A percentile compares a stretch with the other conserved stretches of the same genome.
Conservation (phyloP, 1,140 invertebrate species). For the Druon quercuslanigerum region DNA sequence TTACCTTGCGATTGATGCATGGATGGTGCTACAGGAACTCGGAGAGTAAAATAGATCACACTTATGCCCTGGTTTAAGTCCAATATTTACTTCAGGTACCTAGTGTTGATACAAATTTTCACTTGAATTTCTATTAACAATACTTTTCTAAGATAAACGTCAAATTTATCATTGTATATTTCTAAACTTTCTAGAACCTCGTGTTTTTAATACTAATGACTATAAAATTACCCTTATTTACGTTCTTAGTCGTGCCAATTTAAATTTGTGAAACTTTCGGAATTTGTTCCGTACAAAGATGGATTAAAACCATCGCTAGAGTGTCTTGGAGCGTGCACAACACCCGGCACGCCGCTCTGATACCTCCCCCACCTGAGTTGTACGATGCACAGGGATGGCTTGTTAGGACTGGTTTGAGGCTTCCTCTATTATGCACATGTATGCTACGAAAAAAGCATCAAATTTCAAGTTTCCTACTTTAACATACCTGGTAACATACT, state of each 20-base stretch:
- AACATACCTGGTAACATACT: neutral
- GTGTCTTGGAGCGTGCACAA: neutral
- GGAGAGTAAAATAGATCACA: constrained; percentile 14
- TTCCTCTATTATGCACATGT: no score
- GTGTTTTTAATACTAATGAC: no score
- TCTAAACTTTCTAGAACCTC: no score
- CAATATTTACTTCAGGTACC: constrained; percentile 20
- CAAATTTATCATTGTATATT: neutral
- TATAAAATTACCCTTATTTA: no score
- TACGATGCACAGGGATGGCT: neutral
- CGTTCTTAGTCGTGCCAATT: no score
- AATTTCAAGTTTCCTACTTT: neutral
- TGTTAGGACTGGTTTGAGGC: no score
- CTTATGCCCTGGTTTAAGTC: constrained; percentile 20
- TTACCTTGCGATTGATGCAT: neutral
- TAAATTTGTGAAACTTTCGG: no score
- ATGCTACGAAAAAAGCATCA: no score
- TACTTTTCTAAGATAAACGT: neutral
- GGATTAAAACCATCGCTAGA: no score
- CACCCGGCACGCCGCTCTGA: constrained; percentile 36
- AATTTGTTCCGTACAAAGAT: no score
- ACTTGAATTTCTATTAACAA: neutral
- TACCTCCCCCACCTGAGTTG: constrained; percentile 35
- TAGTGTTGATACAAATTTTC: constrained; percentile 3
- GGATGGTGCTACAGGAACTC: constrained; percentile 29